Evolutionary conservation across 2,888 invertebrate species (phyloP).

Genomic region (Ceraclea dissimilis): DNA sequence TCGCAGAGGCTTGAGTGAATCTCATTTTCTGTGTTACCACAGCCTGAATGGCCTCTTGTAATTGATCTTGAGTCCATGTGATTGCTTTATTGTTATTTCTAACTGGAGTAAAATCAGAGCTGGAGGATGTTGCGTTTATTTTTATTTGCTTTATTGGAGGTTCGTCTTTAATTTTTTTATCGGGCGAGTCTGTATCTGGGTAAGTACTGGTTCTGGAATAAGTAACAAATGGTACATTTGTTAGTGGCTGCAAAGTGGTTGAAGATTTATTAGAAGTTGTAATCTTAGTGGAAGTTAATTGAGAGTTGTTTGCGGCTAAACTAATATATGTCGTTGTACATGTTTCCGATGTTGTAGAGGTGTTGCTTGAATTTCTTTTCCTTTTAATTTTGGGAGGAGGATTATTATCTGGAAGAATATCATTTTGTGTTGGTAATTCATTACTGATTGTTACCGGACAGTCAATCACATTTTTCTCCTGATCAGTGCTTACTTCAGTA

Average conservation of each 20-base stretch:
- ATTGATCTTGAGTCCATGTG: constrained; percentile 65
- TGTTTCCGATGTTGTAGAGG: neutral
- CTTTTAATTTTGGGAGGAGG: constrained; percentile 8
- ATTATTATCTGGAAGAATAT: constrained; percentile 4
- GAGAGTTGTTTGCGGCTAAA: neutral
- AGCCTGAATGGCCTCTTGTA: constrained; percentile 68
- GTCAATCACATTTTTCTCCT: constrained; percentile 7
- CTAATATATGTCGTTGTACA: neutral
- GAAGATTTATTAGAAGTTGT: neutral
- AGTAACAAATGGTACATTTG: neutral
- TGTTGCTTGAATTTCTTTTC: constrained; percentile 6
- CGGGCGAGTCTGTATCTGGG: neutral
- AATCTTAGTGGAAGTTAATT: neutral
- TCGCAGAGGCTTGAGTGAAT: constrained; percentile 66
- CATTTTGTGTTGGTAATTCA: constrained; percentile 3
- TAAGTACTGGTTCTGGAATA: neutral
- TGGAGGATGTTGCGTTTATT: constrained; percentile 2
- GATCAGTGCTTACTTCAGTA: constrained; percentile 67
- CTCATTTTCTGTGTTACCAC: constrained; percentile 69
- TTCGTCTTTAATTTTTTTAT: constrained; percentile 4
- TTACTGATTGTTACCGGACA: constrained; percentile 1
- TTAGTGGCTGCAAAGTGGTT: neutral
- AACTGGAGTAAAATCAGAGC: constrained; percentile 7
- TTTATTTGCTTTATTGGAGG: constrained; percentile 5
- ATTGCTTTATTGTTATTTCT: constrained; percentile 50